Percentiles rank a stretch among this genome's conserved stretches.
These are phyloP conservation scores for Toxotes lorentzi DNA, from an alignment of 2,797 vertebrate genomes.

Conservation along the genomic window DNA sequence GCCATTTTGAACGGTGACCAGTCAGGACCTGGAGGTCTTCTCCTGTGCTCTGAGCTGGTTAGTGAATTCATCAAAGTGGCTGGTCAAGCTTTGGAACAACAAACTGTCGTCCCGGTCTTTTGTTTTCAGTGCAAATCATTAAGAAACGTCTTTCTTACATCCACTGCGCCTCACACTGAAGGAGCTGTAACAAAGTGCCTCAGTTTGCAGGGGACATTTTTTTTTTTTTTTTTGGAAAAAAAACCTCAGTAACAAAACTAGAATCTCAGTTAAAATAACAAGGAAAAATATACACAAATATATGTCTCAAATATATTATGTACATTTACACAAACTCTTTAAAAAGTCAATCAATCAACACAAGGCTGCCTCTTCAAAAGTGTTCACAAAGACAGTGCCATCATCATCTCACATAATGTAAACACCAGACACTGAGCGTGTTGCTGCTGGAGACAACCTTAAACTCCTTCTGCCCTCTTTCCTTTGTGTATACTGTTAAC, in stretches of 20 bases:
- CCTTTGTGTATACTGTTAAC: not conserved
- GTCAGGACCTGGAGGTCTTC: conserved; percentile 26
- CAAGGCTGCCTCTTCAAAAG: conserved; percentile 74
- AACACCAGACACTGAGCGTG: conserved; percentile 28
- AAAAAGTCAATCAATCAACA: conserved; percentile 58
- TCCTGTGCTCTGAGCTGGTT: conserved; percentile 13
- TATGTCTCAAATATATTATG: conserved; percentile 94
- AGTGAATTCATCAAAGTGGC: conserved; percentile 37
- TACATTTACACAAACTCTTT: conserved; percentile 86
- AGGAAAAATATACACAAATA: conserved; percentile 93
- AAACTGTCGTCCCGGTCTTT: not conserved
- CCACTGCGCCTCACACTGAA: conserved; percentile 74
- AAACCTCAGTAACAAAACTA: conserved; percentile 97
- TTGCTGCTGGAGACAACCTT: conserved; percentile 41
- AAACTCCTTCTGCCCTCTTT: not conserved
- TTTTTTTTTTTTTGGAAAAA: conserved; percentile 66
- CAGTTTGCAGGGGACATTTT: conserved; percentile 82
- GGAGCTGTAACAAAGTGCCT: conserved; percentile 82
- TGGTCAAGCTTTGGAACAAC: conserved; percentile 18
- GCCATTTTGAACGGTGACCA: conserved; percentile 20
- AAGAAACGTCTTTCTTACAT: conserved; percentile 77
- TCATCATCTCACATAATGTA: conserved; percentile 56
- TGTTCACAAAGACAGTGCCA: conserved; percentile 74
- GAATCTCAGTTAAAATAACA: conserved; percentile 92
- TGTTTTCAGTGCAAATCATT: conserved; percentile 86